Conservation (phyloP, 2,888 invertebrate species). For the Brachylomia viminalis region DNA sequence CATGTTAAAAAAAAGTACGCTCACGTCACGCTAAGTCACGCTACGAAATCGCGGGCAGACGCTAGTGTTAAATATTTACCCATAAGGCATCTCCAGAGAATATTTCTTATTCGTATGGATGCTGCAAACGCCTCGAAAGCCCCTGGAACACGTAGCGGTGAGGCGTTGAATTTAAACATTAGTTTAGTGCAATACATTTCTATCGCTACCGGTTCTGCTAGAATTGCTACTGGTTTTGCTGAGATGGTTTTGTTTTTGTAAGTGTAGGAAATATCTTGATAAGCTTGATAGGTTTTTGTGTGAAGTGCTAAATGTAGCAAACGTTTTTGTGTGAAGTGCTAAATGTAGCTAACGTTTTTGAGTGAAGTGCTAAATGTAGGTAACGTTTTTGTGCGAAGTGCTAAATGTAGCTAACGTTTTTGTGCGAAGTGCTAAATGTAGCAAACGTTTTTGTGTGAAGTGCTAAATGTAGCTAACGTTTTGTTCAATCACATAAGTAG, state of each 20-base stretch:
- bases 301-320: too few species aligned
- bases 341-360: too few species aligned
- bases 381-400: too few species aligned
- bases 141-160: constrained; percentile 23
- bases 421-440: too few species aligned
- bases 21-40: too few species aligned
- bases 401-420: too few species aligned
- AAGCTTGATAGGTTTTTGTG: not conserved
- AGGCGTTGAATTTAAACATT: constrained; percentile 59
- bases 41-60: too few species aligned
- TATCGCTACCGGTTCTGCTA: constrained; percentile 10
- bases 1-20: too few species aligned
- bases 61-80: constrained; percentile 8
- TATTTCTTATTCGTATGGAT: constrained; percentile 40
- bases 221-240: not conserved
- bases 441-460: too few species aligned
- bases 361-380: too few species aligned
- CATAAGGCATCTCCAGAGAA: not conserved
- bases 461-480: not conserved
- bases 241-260: constrained; percentile 16
- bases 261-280: not conserved
- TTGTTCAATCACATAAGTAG: not conserved
- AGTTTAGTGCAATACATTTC: constrained; percentile 39
- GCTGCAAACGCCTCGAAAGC: constrained; percentile 38
- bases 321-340: too few species aligned